phyloP scores from a whole-genome alignment of 2,113 vertebrate genomes.

The Cyprinus carpio region DNA sequence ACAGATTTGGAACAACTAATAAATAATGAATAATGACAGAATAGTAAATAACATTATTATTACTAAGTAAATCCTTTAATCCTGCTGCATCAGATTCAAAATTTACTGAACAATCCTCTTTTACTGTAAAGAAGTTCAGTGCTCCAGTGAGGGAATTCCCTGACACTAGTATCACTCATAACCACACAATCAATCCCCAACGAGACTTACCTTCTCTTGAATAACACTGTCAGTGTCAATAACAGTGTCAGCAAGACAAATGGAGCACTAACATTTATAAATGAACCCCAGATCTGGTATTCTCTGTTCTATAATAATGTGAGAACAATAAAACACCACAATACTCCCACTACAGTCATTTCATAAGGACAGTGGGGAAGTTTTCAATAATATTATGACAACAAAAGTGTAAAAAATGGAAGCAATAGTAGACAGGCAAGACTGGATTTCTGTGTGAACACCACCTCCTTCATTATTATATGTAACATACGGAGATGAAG shows the following conservation, averaged over 20 bases:
- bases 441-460: neutral
- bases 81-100: neutral
- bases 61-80: neutral
- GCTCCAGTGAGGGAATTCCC: conserved; percentile 14
- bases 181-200: neutral
- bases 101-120: neutral
- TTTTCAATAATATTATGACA: conserved; percentile 12
- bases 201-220: conserved; percentile 6
- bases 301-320: neutral
- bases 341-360: neutral
- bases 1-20: neutral
- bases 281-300: neutral
- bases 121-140: neutral
- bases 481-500: neutral
- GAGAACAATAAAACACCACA: neutral
- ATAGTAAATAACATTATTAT: neutral
- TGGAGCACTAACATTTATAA: conserved; percentile 3
- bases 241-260: conserved; percentile 18
- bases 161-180: conserved; percentile 8
- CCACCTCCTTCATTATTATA: neutral
- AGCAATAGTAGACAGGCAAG: neutral
- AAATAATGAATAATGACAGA: neutral
- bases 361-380: neutral
- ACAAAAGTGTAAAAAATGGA: conserved; percentile 6
- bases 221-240: conserved; percentile 9